Conservation (phyloP, 2,888 invertebrate species). For the Cephus sareptanus region DNA sequence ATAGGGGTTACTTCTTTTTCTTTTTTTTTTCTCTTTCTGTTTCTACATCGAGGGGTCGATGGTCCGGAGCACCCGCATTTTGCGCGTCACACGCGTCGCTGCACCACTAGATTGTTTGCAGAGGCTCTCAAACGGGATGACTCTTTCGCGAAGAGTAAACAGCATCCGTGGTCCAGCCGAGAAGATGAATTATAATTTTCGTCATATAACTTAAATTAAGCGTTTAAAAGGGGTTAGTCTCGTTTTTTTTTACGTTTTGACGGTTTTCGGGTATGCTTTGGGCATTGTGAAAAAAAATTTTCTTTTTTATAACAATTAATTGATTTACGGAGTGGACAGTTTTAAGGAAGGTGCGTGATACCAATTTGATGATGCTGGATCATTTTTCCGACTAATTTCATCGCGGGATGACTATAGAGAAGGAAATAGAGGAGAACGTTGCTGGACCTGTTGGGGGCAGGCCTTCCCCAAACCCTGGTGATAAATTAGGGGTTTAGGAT, state of each 20-base stretch:
- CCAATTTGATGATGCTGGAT: background rate
- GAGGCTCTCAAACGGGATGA: conserved; percentile 60
- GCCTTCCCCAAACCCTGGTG: conserved; percentile 41
- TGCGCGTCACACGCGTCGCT: conserved; percentile 66
- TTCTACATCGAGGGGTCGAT: conserved; percentile 52
- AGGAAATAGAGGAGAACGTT: conserved; percentile 23
- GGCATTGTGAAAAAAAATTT: background rate
- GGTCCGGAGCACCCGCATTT: conserved; percentile 64
- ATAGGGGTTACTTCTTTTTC: conserved; percentile 9
- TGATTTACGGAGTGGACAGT: background rate
- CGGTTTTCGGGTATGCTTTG: background rate
- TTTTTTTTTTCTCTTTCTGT: conserved; percentile 34
- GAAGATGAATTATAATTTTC: background rate
- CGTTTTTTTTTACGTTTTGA: background rate
- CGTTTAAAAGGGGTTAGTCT: background rate
- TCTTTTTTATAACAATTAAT: background rate
- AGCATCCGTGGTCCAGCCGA: conserved; percentile 4
- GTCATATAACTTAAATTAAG: background rate
- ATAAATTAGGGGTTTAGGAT: conserved; percentile 62
- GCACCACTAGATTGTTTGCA: conserved; percentile 66
- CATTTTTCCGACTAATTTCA: conserved; percentile 48
- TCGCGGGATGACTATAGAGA: conserved; percentile 15
- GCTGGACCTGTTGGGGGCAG: conserved; percentile 56
- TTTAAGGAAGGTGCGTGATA: fast-evolving
- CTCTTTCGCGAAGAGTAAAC: background rate